Percentiles rank a stretch among this genome's conserved stretches.
Evolutionary conservation across 1,140 invertebrate species (phyloP).

Genomic region (Cherax quadricarinatus): DNA sequence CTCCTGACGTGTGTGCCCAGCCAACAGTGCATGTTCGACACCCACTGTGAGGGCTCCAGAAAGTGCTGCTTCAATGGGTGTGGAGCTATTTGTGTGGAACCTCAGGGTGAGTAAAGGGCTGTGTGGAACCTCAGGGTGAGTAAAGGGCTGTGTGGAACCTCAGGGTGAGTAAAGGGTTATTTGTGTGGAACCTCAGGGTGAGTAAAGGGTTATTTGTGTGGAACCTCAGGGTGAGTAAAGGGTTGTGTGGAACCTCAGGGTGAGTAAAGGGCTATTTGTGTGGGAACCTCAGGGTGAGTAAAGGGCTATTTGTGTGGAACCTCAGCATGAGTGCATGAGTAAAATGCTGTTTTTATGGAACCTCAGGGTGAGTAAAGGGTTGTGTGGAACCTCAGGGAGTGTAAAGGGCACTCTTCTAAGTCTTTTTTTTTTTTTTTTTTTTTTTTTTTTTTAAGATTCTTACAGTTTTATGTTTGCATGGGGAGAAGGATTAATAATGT

Average conservation of each 20-base stretch:
- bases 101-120: slow-evolving; percentile 77
- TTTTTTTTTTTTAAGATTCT: not conserved
- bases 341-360: slow-evolving; percentile 87
- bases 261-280: slow-evolving; percentile 89
- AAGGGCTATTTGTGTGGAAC: slow-evolving; percentile 80
- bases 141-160: slow-evolving; percentile 81
- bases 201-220: slow-evolving; percentile 78
- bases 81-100: slow-evolving; percentile 86
- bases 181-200: slow-evolving; percentile 82
- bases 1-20: slow-evolving; percentile 66
- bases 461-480: not conserved
- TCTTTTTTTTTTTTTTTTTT: not conserved
- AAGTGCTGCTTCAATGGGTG: slow-evolving; percentile 92
- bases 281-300: slow-evolving; percentile 79
- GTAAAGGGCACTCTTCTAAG: not conserved
- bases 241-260: slow-evolving; percentile 81
- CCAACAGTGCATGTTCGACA: slow-evolving; percentile 83
- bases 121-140: slow-evolving; percentile 80
- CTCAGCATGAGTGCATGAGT: slow-evolving; percentile 80
- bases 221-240: slow-evolving; percentile 78
- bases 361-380: slow-evolving; percentile 76
- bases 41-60: slow-evolving; percentile 83
- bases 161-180: slow-evolving; percentile 86
- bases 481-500: too few species aligned
- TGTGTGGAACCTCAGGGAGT: slow-evolving; percentile 82